These are phyloP conservation scores for Diaphora mendica DNA, from an alignment of 2,888 invertebrate species.

Conservation along the genomic window DNA sequence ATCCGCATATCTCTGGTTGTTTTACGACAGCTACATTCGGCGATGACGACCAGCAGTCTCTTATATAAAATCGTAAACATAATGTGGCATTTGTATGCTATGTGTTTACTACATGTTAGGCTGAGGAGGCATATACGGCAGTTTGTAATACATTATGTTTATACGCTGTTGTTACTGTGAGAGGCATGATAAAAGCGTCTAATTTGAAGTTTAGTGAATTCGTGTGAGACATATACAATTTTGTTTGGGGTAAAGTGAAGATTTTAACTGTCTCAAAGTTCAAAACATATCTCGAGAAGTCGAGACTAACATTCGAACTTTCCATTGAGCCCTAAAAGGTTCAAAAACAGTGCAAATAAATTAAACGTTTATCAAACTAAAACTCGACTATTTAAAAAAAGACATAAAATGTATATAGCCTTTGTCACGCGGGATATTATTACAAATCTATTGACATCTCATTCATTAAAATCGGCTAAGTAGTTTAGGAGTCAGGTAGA, in stretches of 20 bases:
- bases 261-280: too few relatives aligned
- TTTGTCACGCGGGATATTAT: too few relatives aligned
- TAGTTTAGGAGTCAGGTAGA: too few relatives aligned
- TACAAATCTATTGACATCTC: too few relatives aligned
- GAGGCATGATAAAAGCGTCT: neutral
- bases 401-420: too few relatives aligned
- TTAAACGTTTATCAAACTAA: too few relatives aligned
- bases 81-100: conserved; percentile 18
- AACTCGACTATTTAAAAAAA: too few relatives aligned
- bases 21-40: conserved; percentile 42
- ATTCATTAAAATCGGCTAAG: too few relatives aligned
- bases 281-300: too few relatives aligned
- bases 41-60: conserved; percentile 31
- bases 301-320: neutral
- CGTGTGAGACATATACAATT: neutral
- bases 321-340: neutral
- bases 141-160: conserved; percentile 3
- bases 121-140: neutral
- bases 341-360: too few relatives aligned
- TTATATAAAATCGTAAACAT: conserved; percentile 34
- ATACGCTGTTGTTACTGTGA: neutral
- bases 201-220: neutral
- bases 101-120: conserved; percentile 13
- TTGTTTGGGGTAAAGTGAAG: neutral
- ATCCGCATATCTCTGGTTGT: conserved; percentile 39